Base-by-base conservation (phyloP, 2,797 vertebrate species). In the Sebastes glaucus region DNA sequence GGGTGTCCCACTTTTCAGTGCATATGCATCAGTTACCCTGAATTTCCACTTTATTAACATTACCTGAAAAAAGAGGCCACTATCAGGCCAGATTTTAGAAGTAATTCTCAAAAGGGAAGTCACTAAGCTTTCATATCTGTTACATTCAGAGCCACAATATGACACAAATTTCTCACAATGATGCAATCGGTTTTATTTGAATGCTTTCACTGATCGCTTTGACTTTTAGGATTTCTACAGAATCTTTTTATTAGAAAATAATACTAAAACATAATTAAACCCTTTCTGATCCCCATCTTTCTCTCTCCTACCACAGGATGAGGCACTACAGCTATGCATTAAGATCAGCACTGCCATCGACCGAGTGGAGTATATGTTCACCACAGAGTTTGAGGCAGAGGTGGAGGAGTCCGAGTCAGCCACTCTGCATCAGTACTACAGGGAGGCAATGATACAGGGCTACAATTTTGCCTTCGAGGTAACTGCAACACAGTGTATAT, bases 391-490 rank as follows among this genome's bases (percentile, higher is more conserved):
- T 49, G 97, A 99, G 71, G 95, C 96, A 1, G 98, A 99, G 89
- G 97, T 98, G 63, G 99, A 99, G 55, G 99, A 99, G 72, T 96
- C 97, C 0, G 99, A 99, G 88, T 97, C 96, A 9, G 95, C 95
- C 80, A 99, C 97, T 1, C 90, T 99, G 88, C 97, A 99, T 82
- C 98, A 99, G 80, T 99, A 99, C 93, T 97, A 98, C 93, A 96
- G 98, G 74, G 99, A 99, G 88, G 98, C 98, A 16, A 99, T 99
- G 99, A 98, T 98, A 92, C 98, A 99, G 88, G 97, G 96, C 42
- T 99, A 99, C 94, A 99, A 99, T 91, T 99, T 99, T 88, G 99
- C 98, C 67, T 99, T 99, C 42, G 99, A 99, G 97, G 99, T 99
- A 92, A 74, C 53, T 30, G 16, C 3, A 22, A 49, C 8, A 11